Conservation (phyloP, 2,888 invertebrate genomes). For the Agrotis exclamationis region DNA sequence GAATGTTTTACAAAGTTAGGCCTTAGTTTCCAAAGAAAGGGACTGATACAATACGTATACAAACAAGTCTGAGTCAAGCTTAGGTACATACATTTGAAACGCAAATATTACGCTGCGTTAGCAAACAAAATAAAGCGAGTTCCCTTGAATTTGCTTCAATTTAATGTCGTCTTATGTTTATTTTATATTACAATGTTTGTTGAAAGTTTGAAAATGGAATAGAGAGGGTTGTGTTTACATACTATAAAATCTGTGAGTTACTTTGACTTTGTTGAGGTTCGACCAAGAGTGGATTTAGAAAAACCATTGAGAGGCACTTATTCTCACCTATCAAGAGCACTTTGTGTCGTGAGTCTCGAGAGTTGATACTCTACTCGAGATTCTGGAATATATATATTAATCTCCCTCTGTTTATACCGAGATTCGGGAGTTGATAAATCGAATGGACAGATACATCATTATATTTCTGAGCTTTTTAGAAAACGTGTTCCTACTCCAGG, state of each 20-base stretch:
- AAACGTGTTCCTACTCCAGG: too few relatives aligned
- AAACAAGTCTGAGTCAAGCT: constrained; percentile 64
- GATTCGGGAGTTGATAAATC: neutral
- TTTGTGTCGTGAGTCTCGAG: neutral
- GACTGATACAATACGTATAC: constrained; percentile 61
- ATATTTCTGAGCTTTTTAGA: neutral
- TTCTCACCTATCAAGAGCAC: neutral
- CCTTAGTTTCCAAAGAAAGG: constrained; percentile 47
- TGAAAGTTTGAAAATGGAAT: constrained; percentile 27
- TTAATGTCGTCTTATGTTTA: constrained; percentile 73
- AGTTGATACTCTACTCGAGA: constrained; percentile 16
- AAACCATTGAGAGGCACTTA: constrained; percentile 2
- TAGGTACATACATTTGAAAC: constrained; percentile 69
- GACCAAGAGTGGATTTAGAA: neutral
- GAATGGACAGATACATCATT: neutral
- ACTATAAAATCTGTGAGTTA: neutral
- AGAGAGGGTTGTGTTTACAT: constrained; percentile 1
- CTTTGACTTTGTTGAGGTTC: neutral
- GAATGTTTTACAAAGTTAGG: constrained; percentile 40
- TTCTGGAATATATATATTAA: neutral
- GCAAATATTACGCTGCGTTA: constrained; percentile 70
- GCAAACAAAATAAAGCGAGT: constrained; percentile 72
- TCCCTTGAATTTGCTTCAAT: constrained; percentile 74
- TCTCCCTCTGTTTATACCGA: neutral
- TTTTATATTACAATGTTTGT: constrained; percentile 71